Evolutionary conservation across 2,888 invertebrate genomes (phyloP).

Genomic region (Caenorhabditis panamensis): DNA sequence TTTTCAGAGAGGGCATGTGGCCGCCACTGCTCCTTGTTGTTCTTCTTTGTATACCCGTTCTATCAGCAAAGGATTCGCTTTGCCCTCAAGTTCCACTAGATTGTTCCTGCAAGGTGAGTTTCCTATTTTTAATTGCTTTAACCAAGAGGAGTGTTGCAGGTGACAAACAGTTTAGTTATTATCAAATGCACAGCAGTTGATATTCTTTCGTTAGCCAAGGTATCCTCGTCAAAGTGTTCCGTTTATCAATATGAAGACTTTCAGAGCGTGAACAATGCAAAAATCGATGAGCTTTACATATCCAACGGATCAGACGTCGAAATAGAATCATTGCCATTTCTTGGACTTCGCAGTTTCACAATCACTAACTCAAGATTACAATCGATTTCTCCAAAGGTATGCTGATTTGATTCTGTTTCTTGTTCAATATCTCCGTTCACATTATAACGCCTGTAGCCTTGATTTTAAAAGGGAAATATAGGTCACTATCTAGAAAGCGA

Average conservation of each 20-base stretch:
- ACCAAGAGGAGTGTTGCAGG: too few relatives aligned
- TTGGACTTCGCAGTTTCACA: conserved; percentile 30
- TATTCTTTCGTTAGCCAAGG: conserved; percentile 26
- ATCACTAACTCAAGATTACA: conserved; percentile 45
- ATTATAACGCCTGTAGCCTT: background rate
- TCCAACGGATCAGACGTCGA: conserved; percentile 30
- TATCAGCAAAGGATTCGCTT: conserved; percentile 15
- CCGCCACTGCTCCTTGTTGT: conserved; percentile 5
- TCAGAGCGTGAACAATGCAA: conserved; percentile 51
- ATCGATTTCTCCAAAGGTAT: conserved; percentile 30
- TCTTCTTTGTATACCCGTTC: background rate
- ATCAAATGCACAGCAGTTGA: conserved; percentile 32
- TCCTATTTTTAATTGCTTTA: background rate
- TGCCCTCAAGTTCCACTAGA: conserved; percentile 34
- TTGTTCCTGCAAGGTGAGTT: conserved; percentile 47
- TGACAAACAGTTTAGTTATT: conserved; percentile 36
- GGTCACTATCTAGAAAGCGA: conserved; percentile 46
- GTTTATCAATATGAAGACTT: too few relatives aligned
- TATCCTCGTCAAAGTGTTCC: background rate
- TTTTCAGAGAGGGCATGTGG: conserved; percentile 25
- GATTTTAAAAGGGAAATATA: conserved; percentile 54
- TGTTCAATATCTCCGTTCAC: background rate
- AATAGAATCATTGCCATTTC: conserved; percentile 54
- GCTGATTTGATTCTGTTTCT: background rate
- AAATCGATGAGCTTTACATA: conserved; percentile 62